A percentile compares a stretch with the other conserved stretches of the same genome.
These are phyloP conservation scores for Leiothrix lutea DNA, from an alignment of 2,113 vertebrate genomes.

Conservation along the genomic window DNA sequence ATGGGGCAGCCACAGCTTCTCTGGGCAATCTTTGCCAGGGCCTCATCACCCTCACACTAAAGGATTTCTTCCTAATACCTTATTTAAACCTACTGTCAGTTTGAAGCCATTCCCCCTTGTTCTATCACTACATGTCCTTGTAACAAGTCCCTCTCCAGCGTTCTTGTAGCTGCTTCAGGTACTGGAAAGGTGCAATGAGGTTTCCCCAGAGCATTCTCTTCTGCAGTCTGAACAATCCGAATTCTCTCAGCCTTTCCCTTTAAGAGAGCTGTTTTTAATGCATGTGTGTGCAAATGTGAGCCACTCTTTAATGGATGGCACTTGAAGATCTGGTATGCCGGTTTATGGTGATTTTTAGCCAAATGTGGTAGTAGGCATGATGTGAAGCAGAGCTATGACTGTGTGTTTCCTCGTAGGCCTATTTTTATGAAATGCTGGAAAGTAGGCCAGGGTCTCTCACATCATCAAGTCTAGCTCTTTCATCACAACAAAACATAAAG, in stretches of 20 bases:
- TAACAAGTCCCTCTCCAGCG: not conserved
- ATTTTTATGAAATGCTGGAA: not conserved
- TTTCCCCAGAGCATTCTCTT: not conserved
- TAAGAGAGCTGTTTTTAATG: not conserved
- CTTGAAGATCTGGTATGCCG: not conserved
- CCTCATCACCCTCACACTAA: not conserved
- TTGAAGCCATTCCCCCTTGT: not conserved
- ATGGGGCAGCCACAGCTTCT: not conserved
- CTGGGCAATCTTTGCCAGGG: not conserved
- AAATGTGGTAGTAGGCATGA: not conserved
- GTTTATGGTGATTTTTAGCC: not conserved
- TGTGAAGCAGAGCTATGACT: not conserved
- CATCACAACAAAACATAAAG: not conserved
- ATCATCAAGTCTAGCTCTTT: too few relatives aligned
- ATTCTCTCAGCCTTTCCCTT: not conserved
- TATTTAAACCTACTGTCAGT: not conserved
- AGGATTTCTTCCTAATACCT: not conserved
- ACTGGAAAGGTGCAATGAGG: not conserved
- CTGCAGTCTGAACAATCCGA: not conserved
- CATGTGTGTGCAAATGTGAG: accelerated
- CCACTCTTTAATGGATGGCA: not conserved
- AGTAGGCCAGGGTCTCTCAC: not conserved
- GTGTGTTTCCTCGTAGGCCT: not conserved
- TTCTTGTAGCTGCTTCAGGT: not conserved
- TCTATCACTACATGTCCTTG: too few relatives aligned